Conservation (phyloP, 2,113 vertebrate species). For the Aepyceros melampus region DNA sequence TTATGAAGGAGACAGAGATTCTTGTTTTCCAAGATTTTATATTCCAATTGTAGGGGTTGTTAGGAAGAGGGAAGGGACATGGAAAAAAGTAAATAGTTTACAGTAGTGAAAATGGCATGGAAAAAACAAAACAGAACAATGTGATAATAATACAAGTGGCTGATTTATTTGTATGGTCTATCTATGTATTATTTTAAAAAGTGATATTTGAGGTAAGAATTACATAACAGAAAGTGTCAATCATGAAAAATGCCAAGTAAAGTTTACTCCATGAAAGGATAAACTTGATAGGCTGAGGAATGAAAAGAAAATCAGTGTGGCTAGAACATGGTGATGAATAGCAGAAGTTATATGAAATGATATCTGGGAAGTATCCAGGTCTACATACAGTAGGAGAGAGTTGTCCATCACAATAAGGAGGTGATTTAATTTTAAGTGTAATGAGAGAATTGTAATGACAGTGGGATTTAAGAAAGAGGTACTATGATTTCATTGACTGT, state of each 20-base stretch:
- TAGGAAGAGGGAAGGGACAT: background rate
- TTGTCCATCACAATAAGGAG: background rate
- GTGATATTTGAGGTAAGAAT: background rate
- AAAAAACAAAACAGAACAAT: background rate
- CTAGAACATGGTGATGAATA: background rate
- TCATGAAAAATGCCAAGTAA: background rate
- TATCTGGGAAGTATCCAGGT: background rate
- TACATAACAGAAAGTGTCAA: background rate
- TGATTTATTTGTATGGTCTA: background rate
- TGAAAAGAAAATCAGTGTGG: background rate
- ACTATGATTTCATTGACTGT: background rate
- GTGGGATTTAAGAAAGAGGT: background rate
- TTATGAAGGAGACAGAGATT: background rate
- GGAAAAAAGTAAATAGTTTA: background rate
- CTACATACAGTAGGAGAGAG: background rate
- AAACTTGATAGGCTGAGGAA: background rate
- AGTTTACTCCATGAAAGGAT: background rate
- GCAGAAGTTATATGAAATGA: background rate
- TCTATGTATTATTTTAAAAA: background rate
- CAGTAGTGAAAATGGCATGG: background rate
- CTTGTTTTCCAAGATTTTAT: background rate
- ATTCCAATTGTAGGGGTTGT: background rate
- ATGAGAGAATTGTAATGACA: background rate
- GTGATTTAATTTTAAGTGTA: background rate
- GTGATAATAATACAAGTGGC: background rate